Evolutionary conservation across 2,888 invertebrate genomes (phyloP).

Genomic region (Petrophora chlorosata): DNA sequence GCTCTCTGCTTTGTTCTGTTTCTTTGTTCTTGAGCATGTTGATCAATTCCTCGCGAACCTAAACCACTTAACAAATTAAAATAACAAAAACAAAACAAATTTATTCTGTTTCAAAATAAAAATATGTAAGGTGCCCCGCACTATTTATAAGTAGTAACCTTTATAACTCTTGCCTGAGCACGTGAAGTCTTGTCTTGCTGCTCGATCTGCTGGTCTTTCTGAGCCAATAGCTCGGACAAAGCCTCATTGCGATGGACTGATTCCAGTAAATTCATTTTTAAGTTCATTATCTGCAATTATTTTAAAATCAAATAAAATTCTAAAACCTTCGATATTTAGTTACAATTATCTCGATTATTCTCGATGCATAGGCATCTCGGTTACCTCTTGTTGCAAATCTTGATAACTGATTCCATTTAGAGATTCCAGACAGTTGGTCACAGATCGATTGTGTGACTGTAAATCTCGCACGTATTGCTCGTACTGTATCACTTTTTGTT

Average conservation of each 20-base stretch:
- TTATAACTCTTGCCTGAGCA: slow-evolving; percentile 85
- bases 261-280: slow-evolving; percentile 74
- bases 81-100: slow-evolving; percentile 14
- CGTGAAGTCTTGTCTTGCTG: slow-evolving; percentile 84
- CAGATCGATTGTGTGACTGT: slow-evolving; percentile 59
- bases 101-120: not conserved
- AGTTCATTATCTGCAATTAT: slow-evolving; percentile 64
- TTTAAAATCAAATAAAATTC: not conserved
- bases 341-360: too few species aligned
- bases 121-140: slow-evolving; percentile 3
- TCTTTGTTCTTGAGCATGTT: slow-evolving; percentile 84
- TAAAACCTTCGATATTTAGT: too few species aligned
- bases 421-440: slow-evolving; percentile 55
- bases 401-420: slow-evolving; percentile 60
- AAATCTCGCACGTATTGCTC: slow-evolving; percentile 69
- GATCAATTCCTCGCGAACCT: slow-evolving; percentile 85
- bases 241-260: slow-evolving; percentile 74
- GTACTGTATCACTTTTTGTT: slow-evolving; percentile 76
- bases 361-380: too few species aligned
- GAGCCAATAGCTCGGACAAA: slow-evolving; percentile 71
- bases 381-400: slow-evolving; percentile 73
- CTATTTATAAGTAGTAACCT: too few species aligned
- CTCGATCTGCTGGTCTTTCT: slow-evolving; percentile 83
- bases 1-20: slow-evolving; percentile 77
- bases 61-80: slow-evolving; percentile 37